phyloP scores from a whole-genome alignment of 2,888 invertebrate genomes.

The Athripsodes cinereus region DNA sequence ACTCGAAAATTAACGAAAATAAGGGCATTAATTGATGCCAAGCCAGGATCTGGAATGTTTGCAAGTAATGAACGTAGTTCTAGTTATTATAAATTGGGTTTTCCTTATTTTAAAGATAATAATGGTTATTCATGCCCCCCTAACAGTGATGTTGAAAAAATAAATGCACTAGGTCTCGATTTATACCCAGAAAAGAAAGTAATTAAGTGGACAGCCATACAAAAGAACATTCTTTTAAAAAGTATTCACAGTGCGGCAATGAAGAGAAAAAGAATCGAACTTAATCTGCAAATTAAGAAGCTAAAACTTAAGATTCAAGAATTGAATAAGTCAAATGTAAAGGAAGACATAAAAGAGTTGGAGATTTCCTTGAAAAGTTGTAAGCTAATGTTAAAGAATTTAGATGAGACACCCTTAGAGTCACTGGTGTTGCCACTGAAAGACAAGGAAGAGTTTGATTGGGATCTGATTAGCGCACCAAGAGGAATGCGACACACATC shows the following conservation, averaged over 20 bases:
- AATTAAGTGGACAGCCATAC: conserved; percentile 51
- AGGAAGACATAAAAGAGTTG: neutral
- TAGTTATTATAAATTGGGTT: conserved; percentile 43
- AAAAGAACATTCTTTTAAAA: conserved; percentile 49
- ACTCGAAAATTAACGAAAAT: conserved; percentile 33
- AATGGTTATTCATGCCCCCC: conserved; percentile 38
- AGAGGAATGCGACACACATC: conserved; percentile 53
- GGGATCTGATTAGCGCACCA: conserved; percentile 48
- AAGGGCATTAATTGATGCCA: conserved; percentile 27
- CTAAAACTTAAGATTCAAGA: conserved; percentile 31
- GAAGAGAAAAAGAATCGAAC: conserved; percentile 41
- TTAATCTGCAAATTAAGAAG: conserved; percentile 32
- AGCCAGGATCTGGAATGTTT: conserved; percentile 7
- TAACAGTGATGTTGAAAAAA: conserved; percentile 10
- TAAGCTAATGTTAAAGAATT: conserved; percentile 4
- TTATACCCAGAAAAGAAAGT: conserved; percentile 35
- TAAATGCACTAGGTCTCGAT: conserved; percentile 1
- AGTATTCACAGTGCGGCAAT: conserved; percentile 24
- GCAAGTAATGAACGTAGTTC: conserved; percentile 10
- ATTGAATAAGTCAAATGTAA: conserved; percentile 25
- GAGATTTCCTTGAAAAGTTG: neutral
- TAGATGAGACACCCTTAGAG: conserved; percentile 31
- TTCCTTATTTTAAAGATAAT: conserved; percentile 64
- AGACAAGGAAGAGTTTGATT: conserved; percentile 47
- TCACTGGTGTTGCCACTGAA: conserved; percentile 37